Conservation (phyloP, 1,140 invertebrate species). For the Scaptomyza hsui region DNA sequence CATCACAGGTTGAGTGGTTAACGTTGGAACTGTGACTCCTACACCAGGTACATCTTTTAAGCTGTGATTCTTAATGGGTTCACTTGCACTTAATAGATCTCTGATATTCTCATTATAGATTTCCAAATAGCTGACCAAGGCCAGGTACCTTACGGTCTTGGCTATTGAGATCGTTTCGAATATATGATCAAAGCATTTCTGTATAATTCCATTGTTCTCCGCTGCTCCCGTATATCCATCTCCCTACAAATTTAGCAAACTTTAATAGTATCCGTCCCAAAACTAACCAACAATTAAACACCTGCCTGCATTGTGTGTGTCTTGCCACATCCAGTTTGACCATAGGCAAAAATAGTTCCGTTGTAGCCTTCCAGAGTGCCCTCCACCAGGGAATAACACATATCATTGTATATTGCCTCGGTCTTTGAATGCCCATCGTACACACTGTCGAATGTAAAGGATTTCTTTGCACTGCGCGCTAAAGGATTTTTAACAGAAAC, state of each 20-base stretch:
- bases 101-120: slow-evolving; percentile 96
- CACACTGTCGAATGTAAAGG: slow-evolving; percentile 93
- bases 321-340: slow-evolving; percentile 94
- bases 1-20: slow-evolving; percentile 84
- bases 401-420: slow-evolving; percentile 94
- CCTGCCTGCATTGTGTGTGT: slow-evolving; percentile 92
- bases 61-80: slow-evolving; percentile 80
- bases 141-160: slow-evolving; percentile 92
- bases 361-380: slow-evolving; percentile 95
- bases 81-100: slow-evolving; percentile 87
- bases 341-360: slow-evolving; percentile 94
- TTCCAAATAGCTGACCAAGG: slow-evolving; percentile 96
- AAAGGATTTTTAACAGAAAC: slow-evolving; percentile 84
- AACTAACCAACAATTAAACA: no score
- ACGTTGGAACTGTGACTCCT: slow-evolving; percentile 91
- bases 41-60: slow-evolving; percentile 92
- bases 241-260: slow-evolving; percentile 29
- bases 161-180: slow-evolving; percentile 95
- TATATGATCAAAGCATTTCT: slow-evolving; percentile 94
- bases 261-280: no score
- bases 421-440: slow-evolving; percentile 92
- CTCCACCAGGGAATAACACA: slow-evolving; percentile 93
- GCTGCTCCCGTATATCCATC: slow-evolving; percentile 18
- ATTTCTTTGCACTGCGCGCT: slow-evolving; percentile 86
- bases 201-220: slow-evolving; percentile 90